Evolutionary conservation across 2,888 invertebrate species (phyloP), one percentile per base, ranked within the genome.

Genomic region (Cynaeus angustus): DNA sequence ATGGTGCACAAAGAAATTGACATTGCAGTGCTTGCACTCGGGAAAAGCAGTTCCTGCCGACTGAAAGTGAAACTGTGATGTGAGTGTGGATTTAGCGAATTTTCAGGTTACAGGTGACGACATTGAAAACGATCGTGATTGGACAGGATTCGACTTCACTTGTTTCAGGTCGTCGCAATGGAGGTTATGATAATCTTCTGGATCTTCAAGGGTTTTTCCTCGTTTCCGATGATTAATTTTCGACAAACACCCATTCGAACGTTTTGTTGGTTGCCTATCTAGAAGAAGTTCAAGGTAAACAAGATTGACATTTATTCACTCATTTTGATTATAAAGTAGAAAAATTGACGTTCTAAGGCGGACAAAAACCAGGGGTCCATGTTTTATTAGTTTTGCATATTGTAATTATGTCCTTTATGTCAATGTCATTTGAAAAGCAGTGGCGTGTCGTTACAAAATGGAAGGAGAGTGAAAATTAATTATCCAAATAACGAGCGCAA

Each of bases 61-160:
- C 10, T 0, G 91, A 89, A 12, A 88, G 88, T 72, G 93, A 93
- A 76, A 91, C 92, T 84, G 89, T 88, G 78, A 91, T 71, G 6
- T 94, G 94, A 79, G 64, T 64, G 37, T 53, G 28, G 48, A 48
- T 14, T 2, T 16, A 16, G 46, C 46, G 46, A 45, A 21, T 30
- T 59, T 59, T 43, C 13, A 43, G 56, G 56, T 58, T 58, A 38
- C 41, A 14, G 37, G 13, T 21, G 52, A 21, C 21, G 21, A n/a
- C 12, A 26, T 52, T 8, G 53, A 13, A 13, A 26, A 10, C 26
- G 37, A 38, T 8, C 13, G 38, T 14, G 55, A 38, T 55, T 55
- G 55, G 55, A 41, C n/a, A 13, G 30, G 16, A 10, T 33, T 8
- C 53, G 12, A 37, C 9, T 53, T 37, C 53, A n/a, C 33, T 53